These are phyloP conservation scores for Platypus cylindrus DNA, from an alignment of 2,888 invertebrate species.

Conservation along the genomic window DNA sequence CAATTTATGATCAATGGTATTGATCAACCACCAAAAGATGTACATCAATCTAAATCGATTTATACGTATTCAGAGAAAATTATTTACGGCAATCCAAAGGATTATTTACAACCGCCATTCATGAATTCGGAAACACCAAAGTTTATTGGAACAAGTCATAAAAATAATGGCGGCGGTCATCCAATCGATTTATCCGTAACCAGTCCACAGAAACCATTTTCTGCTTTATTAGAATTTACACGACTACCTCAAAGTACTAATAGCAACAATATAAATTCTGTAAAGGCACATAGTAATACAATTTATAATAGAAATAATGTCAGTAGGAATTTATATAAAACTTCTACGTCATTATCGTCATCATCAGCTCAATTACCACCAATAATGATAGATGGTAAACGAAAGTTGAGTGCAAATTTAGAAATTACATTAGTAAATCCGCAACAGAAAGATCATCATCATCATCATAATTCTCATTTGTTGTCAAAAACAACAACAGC, in stretches of 20 bases:
- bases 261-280: no score
- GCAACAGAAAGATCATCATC: no score
- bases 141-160: constrained; percentile 14
- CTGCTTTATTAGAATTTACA: constrained; percentile 50
- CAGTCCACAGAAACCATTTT: constrained; percentile 33
- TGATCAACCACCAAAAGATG: constrained; percentile 41
- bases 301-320: constrained; percentile 16
- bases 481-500: no score
- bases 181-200: constrained; percentile 54
- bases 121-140: constrained; percentile 34
- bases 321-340: constrained; percentile 22
- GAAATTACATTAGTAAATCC: constrained; percentile 54
- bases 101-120: constrained; percentile 45
- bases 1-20: constrained; percentile 18
- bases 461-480: no score
- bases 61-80: constrained; percentile 51
- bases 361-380: no score
- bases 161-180: constrained; percentile 34
- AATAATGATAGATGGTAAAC: constrained; percentile 34
- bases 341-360: no score
- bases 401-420: constrained; percentile 48
- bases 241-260: constrained; percentile 34
- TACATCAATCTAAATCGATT: constrained; percentile 51
- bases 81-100: constrained; percentile 62
- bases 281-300: constrained; percentile 6